Percentiles rank a stretch among this genome's conserved stretches.
phyloP scores from a whole-genome alignment of 2,888 invertebrate species.

The Merodon equestris region DNA sequence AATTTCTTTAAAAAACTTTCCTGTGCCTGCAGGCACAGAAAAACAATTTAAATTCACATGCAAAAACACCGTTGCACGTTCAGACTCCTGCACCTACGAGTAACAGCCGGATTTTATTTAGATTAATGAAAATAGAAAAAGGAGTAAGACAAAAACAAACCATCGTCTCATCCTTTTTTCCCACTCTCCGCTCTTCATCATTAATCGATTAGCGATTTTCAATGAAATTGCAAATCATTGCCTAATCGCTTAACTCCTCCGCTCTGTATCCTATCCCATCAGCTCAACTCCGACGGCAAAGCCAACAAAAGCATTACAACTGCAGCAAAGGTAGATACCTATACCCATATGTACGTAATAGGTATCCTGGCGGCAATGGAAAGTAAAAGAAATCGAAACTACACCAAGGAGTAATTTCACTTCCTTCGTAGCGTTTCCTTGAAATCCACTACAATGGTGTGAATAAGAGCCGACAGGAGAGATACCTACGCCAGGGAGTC shows the following conservation, averaged over 20 bases:
- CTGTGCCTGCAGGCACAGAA: no score
- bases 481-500: slow-evolving; percentile 34
- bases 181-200: slow-evolving; percentile 53
- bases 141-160: neutral
- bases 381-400: slow-evolving; percentile 7
- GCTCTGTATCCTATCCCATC: slow-evolving; percentile 25
- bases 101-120: slow-evolving; percentile 34
- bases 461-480: slow-evolving; percentile 6
- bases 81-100: no score
- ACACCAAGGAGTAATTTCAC: slow-evolving; percentile 37
- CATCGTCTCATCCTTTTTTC: slow-evolving; percentile 1
- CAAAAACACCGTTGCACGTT: no score
- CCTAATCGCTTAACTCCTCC: slow-evolving; percentile 65
- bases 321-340: no score
- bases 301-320: slow-evolving; percentile 3
- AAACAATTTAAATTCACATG: no score
- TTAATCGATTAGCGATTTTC: slow-evolving; percentile 68
- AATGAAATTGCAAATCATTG: slow-evolving; percentile 70
- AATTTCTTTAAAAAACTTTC: no score
- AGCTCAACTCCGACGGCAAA: slow-evolving; percentile 31
- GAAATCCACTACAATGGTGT: slow-evolving; percentile 31
- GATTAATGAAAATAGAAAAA: slow-evolving; percentile 19
- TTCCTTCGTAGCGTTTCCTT: slow-evolving; percentile 28
- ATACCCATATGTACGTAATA: neutral
- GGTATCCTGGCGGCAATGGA: slow-evolving; percentile 13